Base-by-base conservation (phyloP, 2,113 vertebrate species). In the Ctenodactylus gundi region DNA sequence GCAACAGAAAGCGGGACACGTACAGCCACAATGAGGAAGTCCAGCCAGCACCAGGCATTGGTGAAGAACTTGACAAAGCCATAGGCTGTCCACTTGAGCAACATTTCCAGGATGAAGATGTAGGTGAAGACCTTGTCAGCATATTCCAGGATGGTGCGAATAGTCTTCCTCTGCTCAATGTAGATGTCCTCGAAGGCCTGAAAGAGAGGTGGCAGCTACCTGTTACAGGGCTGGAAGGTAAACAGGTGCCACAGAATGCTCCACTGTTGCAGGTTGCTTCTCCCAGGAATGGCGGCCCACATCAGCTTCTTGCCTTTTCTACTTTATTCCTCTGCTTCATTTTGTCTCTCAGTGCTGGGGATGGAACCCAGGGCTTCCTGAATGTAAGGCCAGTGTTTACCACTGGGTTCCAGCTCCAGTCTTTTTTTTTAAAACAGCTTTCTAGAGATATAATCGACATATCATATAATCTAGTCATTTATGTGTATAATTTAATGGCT, bases 21-120 rank as follows among this genome's bases (percentile, higher is more conserved):
- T 99, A 99, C 99, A 98, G 99, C 99, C 97, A 99, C 99, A 92
- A 99, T 99, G 98, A 99, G 99, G 99, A 99, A 99, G 98, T 99
- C 99, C 97, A 99, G 98, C 99, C 99, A 99, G 98, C 99, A 99
- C 99, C 99, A 99, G 96, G 99, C 99, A 0, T 99, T 99, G 64
- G 99, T 99, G 98, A 99, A 99, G 97, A 99, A 99, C 97, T 99
- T 99, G 96, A 99, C 99, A 17, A 99, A 99, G 55, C 99, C 99
- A 0, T 99, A 99, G 73, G 99, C 99, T 0, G 99, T 99, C 99
- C 99, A 99, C 89, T 99, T 99, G 36, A 99, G 98, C 98, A 99
- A 78, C 99, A 99, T 99, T 98, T 99, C 99, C 98, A 99, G 98
- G 98, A 99, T 99, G 97, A 99, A 99, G 94, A 99, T 99, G 98